Evolutionary conservation across 92 coral and sea anemone species (phyloP).

Genomic region (Desmophyllum pertusum): DNA sequence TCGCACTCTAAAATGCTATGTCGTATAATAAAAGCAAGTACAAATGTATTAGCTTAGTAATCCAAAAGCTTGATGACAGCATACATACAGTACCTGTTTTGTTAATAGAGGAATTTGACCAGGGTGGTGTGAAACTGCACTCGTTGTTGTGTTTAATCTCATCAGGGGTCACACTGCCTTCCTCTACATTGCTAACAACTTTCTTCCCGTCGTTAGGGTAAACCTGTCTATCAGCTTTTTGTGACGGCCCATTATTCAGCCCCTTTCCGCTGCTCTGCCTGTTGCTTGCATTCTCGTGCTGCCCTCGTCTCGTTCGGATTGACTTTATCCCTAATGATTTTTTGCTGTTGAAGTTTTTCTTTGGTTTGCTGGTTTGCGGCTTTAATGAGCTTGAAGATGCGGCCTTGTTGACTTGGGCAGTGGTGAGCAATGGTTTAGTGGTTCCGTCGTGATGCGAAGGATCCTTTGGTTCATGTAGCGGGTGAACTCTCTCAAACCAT

Average conservation of each 20-base stretch:
- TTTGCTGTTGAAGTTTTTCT: conserved; percentile 54
- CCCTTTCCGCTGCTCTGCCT: conserved; percentile 2
- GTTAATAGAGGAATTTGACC: conserved; percentile 27
- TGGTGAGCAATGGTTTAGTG: conserved; percentile 50
- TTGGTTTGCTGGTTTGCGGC: neutral
- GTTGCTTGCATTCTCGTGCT: conserved; percentile 26
- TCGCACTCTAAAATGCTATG: no score
- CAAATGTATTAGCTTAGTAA: no score
- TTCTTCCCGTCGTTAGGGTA: conserved; percentile 4
- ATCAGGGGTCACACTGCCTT: conserved; percentile 9
- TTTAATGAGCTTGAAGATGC: conserved; percentile 9
- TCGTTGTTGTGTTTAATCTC: neutral
- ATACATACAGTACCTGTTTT: conserved; percentile 61
- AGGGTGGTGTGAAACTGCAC: conserved; percentile 49
- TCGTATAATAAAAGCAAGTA: no score
- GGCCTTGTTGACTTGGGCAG: conserved; percentile 22
- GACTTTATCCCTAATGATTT: conserved; percentile 79
- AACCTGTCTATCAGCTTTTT: conserved; percentile 2
- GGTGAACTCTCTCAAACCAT: conserved; percentile 85
- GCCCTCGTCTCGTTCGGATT: conserved; percentile 63
- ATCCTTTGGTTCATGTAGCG: conserved; percentile 82
- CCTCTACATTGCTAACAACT: neutral
- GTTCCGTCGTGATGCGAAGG: conserved; percentile 38
- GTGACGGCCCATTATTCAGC: neutral
- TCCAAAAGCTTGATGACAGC: neutral